These are phyloP conservation scores for Paratrypauchen microcephalus DNA, from an alignment of 2,797 vertebrate genomes.

Conservation along the genomic window DNA sequence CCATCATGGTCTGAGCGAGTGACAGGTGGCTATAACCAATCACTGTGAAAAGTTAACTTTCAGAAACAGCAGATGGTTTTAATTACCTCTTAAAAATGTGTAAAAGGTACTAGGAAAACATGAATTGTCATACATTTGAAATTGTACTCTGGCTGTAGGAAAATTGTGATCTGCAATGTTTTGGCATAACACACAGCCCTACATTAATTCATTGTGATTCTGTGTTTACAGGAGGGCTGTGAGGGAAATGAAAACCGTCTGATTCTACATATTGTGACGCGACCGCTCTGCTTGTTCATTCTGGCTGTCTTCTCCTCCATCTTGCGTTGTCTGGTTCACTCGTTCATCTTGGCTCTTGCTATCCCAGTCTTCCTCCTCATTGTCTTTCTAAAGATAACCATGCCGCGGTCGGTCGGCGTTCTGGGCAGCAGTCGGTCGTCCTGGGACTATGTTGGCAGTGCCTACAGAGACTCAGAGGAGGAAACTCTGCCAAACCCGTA, in stretches of 20 bases:
- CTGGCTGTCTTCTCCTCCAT: constrained; percentile 84
- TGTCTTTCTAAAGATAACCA: constrained; percentile 83
- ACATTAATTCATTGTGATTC: neutral
- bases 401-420: constrained; percentile 80
- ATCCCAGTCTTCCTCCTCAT: constrained; percentile 85
- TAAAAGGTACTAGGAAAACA: no score
- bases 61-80: no score
- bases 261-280: constrained; percentile 85
- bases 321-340: constrained; percentile 85
- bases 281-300: constrained; percentile 83
- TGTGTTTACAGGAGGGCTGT: constrained; percentile 79
- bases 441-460: constrained; percentile 82
- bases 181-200: no score
- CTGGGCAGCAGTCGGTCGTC: constrained; percentile 76
- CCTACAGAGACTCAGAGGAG: constrained; percentile 65
- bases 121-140: no score
- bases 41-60: no score
- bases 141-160: no score
- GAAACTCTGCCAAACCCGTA: constrained; percentile 72
- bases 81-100: no score
- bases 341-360: constrained; percentile 84
- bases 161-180: no score
- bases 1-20: no score
- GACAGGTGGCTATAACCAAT: no score
- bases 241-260: constrained; percentile 88